Base-by-base conservation (phyloP, 2,113 vertebrate species). In the Chaetops frenatus region DNA sequence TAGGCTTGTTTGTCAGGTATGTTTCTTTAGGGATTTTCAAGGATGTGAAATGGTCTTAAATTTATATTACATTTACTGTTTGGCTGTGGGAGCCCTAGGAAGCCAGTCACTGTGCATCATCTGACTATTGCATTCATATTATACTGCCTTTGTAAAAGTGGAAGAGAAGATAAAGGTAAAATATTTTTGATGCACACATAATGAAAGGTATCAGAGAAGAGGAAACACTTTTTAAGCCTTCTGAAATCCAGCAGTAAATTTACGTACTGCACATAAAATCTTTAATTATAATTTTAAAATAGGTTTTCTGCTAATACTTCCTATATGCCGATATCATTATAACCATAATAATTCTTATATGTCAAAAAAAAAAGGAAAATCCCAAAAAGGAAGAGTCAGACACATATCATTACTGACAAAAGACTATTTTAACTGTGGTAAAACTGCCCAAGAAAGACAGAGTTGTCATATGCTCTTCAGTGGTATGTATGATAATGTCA, bases 1-100 rank as follows among this genome's bases (percentile, higher is more conserved):
- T 40, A 42, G 78, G n/a, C 12, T 19, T 88, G 48, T 71, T 38
- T 90, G 29, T 81, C 76, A 78, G 48, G n/a, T 77, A 28, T 35
- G 24, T 54, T 95, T 95, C 38, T 91, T 93, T 33, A 81, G 45
- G 70, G 69, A 94, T 76, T 90, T 48, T 60, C 45, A 90, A 61
- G 50, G 38, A 81, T 94, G 45, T 76, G 82, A 81, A 56, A 61
- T 35, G 16, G 15, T 92, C 24, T 91, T 90, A 86, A 77, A 92
- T 92, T 88, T 92, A 76, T 95, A 81, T 90, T 94, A 36, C 56
- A 42, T 93, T 76, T 82, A 10, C 14, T 70, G 17, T 91, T 88
- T 88, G 35, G 10, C 62, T 82, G 53, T 11, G 1, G 38, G 80
- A 91, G 36, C 13, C 50, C 19, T 85, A 94, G 45, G 42, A 94